Evolutionary conservation across 1,140 invertebrate genomes (phyloP), one percentile per base, ranked within the genome.

Genomic region (Zaprionus ornatus): DNA sequence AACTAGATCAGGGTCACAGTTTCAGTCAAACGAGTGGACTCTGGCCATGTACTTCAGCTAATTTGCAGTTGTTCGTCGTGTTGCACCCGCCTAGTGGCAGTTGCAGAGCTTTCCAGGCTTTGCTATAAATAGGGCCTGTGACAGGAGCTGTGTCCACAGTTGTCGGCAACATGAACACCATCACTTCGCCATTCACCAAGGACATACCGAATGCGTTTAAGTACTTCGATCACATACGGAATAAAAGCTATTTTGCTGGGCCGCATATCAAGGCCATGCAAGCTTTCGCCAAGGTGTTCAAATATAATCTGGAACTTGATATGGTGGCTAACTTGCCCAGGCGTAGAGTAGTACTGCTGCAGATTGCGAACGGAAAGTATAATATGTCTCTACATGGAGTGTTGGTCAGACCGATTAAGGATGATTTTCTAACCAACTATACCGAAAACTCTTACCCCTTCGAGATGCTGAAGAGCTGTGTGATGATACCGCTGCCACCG

Each of bases 401-500:
- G 0, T 37, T 55, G 0, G 56, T 88, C 0, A 48, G 84, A 0
- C 61, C 79, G 0, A n/a, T 65, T 0, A 17, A 23, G 15, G 50
- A 70, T 6, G 59, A 69, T 6, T n/a, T 61, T 1, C 2, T 62
- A 1, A 9, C 42, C 0, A 54, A 50, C 1, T 1, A 23, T 3
- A 74, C 42, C 17, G 48, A 76, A 4, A 79, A 80, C 23, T 84
- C 77, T 27, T 91, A 91, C 57, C 91, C 91, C 1, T n/a, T 92
- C 13, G 78, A 86, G 45, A 35, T 80, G 37, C 59, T 79, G 50
- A 77, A 56, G 12, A 90, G 70, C 48, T 92, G 91, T 60, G 79
- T 92, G n/a, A 92, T 92, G 91, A 87, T 92, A 3, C 91, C 91
- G 0, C 63, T 92, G 2, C 80, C 85, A 0, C 84, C 88, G 27